phyloP scores from a whole-genome alignment of 2,113 vertebrate species.

The Cyprinodon tularosa region DNA sequence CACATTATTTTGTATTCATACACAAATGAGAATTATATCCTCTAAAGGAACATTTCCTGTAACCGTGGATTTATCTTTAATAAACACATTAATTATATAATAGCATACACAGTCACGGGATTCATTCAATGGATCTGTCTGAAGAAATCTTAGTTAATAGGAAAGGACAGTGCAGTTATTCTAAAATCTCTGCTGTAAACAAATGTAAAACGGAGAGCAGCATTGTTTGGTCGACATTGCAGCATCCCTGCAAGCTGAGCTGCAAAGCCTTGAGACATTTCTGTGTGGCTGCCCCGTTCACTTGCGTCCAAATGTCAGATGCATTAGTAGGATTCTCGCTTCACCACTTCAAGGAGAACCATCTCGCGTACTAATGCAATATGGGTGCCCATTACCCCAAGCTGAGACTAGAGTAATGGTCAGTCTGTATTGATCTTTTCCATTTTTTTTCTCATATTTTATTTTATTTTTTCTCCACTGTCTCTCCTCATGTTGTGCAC shows the following conservation, averaged over 20 bases:
- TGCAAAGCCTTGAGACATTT: conserved; percentile 40
- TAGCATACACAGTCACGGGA: conserved; percentile 42
- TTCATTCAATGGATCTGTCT: conserved; percentile 46
- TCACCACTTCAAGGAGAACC: conserved; percentile 76
- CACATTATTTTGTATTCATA: conserved; percentile 58
- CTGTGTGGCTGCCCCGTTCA: conserved; percentile 47
- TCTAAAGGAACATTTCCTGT: conserved; percentile 40
- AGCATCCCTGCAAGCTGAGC: conserved; percentile 39
- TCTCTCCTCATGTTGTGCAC: conserved; percentile 41
- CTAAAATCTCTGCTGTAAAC: conserved; percentile 1
- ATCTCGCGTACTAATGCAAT: conserved; percentile 74
- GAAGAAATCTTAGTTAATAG: conserved; percentile 20
- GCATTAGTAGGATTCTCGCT: conserved; percentile 74
- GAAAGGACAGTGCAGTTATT: not conserved
- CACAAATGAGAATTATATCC: conserved; percentile 66
- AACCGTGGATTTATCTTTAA: conserved; percentile 63
- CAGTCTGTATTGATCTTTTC: conserved; percentile 69
- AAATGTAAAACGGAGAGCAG: not conserved
- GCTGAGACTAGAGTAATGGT: conserved; percentile 67
- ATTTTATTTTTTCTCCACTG: conserved; percentile 6
- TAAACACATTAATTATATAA: conserved; percentile 73
- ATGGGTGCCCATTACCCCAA: conserved; percentile 72
- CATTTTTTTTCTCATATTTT: conserved; percentile 4
- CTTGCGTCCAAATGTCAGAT: conserved; percentile 71
- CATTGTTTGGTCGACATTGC: conserved; percentile 7